A percentile compares a stretch with the other conserved stretches of the same genome.
phyloP scores from a whole-genome alignment of 2,888 invertebrate genomes.

The Drosophila niveifrons region DNA sequence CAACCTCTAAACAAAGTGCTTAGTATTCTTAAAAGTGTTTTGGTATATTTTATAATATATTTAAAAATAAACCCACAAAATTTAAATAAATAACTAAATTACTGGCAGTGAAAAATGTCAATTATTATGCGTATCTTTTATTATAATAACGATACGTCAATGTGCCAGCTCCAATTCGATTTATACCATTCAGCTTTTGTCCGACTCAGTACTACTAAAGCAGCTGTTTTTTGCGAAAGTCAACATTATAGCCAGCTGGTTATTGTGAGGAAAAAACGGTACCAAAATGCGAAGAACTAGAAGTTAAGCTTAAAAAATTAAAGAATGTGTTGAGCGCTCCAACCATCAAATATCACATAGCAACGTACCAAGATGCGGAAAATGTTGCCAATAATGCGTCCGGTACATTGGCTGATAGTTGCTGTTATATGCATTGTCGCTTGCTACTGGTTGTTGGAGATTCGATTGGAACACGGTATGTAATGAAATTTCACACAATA shows the following conservation, averaged over 20 bases:
- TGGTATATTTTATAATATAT: neutral
- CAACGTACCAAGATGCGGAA: conserved; percentile 64
- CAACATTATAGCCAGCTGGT: conserved; percentile 37
- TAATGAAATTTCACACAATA: neutral
- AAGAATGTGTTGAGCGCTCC: conserved; percentile 39
- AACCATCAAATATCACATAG: conserved; percentile 22
- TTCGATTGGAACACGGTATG: conserved; percentile 71
- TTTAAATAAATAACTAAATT: neutral
- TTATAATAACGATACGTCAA: neutral
- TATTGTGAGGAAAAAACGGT: conserved; percentile 7
- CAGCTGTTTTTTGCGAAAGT: conserved; percentile 47
- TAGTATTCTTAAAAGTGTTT: neutral
- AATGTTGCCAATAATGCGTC: conserved; percentile 83
- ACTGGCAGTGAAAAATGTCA: too few relatives aligned
- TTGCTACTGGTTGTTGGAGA: conserved; percentile 82
- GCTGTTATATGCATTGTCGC: conserved; percentile 73
- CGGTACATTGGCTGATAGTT: conserved; percentile 79
- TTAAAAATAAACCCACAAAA: neutral
- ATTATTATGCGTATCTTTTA: neutral
- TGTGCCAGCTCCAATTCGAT: neutral
- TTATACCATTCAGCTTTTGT: neutral
- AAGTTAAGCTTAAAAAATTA: conserved; percentile 30
- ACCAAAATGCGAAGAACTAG: conserved; percentile 36
- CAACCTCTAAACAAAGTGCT: neutral
- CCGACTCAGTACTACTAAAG: conserved; percentile 11